phyloP scores from a whole-genome alignment of 2,797 vertebrate species.

The Tachyglossus aculeatus region DNA sequence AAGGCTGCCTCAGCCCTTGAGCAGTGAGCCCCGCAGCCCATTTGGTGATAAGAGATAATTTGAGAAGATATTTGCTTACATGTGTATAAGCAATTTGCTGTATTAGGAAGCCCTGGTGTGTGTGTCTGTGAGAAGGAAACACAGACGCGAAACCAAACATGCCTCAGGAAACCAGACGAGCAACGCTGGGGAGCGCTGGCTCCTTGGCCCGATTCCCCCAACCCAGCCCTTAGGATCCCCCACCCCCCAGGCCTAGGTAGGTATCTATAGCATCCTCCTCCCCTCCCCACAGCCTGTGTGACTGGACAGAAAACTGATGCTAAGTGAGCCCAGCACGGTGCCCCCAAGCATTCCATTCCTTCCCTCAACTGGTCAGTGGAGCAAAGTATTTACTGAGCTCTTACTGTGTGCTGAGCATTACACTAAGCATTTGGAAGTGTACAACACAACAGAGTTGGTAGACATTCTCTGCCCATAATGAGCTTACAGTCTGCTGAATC shows the following conservation, averaged over 20 bases:
- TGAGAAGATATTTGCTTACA: conserved; percentile 87
- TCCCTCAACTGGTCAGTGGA: too few relatives aligned
- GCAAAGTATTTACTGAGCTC: too few relatives aligned
- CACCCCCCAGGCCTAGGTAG: neutral
- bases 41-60: conserved; percentile 90
- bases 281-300: neutral
- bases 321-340: too few relatives aligned
- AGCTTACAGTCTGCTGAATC: too few relatives aligned
- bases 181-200: too few relatives aligned
- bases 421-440: too few relatives aligned
- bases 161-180: conserved; percentile 56
- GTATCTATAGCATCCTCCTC: neutral
- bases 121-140: conserved; percentile 52
- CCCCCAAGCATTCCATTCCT: too few relatives aligned
- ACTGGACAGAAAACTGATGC: conserved; percentile 41
- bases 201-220: neutral
- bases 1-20: conserved; percentile 80
- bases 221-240: too few relatives aligned
- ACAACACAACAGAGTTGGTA: too few relatives aligned
- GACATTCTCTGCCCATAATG: too few relatives aligned
- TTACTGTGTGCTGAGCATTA: too few relatives aligned
- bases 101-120: conserved; percentile 56
- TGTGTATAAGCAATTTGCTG: conserved; percentile 83
- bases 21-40: conserved; percentile 80
- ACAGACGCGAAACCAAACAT: conserved; percentile 46